phyloP scores from a whole-genome alignment of 35 echinoderm and acorn worm species.

The Apostichopus parvimensis region DNA sequence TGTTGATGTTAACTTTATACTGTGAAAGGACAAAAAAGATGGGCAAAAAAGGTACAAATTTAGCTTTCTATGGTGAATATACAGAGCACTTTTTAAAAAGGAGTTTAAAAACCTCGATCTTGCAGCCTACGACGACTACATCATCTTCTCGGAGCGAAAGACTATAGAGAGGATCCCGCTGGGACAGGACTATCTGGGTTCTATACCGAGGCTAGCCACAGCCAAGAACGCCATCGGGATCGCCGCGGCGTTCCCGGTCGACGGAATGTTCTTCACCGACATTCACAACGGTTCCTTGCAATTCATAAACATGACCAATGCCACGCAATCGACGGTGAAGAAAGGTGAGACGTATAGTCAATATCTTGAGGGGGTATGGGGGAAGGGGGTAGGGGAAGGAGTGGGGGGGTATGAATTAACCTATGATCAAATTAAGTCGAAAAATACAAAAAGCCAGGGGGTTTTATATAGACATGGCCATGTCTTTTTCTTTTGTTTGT shows the following conservation, averaged over 20 bases:
- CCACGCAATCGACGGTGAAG: background rate
- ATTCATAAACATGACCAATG: background rate
- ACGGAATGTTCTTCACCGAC: constrained; percentile 80
- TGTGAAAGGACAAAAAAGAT: no score
- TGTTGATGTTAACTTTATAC: no score
- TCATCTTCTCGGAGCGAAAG: constrained; percentile 88
- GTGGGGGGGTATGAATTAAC: no score
- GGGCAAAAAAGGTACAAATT: no score
- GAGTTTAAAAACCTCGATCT: background rate
- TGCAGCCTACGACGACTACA: constrained; percentile 79
- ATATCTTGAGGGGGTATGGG: background rate
- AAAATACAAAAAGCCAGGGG: no score
- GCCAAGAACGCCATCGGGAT: constrained; percentile 80
- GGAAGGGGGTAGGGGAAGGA: background rate
- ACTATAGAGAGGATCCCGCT: constrained; percentile 62
- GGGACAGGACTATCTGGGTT: constrained; percentile 43
- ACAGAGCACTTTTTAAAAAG: background rate
- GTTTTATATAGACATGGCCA: no score
- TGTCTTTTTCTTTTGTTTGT: no score
- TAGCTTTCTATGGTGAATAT: no score
- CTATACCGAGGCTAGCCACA: constrained; percentile 51
- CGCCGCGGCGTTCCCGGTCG: constrained; percentile 53
- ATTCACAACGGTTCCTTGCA: constrained; percentile 87
- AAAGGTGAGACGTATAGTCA: background rate
- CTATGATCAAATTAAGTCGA: no score